Conservation (phyloP, 2,797 vertebrate species). For the Danio aesculapii region DNA sequence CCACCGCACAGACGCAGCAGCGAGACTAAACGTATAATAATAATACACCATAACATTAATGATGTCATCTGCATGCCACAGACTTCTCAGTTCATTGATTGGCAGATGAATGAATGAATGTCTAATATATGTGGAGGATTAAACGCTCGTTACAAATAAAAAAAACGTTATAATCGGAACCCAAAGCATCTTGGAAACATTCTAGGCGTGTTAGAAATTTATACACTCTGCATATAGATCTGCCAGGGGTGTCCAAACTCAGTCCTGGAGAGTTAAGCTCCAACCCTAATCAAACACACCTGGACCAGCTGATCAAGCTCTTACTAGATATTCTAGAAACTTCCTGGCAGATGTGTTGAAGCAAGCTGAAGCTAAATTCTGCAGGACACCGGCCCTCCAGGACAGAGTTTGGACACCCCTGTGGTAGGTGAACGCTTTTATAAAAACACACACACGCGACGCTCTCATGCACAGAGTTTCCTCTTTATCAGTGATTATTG, state of each 20-base stretch:
- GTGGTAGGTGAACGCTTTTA: not conserved
- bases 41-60: slow-evolving; percentile 13
- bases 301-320: too few species aligned
- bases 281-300: too few species aligned
- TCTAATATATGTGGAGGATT: slow-evolving; percentile 26
- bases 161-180: slow-evolving; percentile 17
- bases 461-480: not conserved
- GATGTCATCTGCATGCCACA: slow-evolving; percentile 4
- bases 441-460: not conserved
- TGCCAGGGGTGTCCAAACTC: not conserved
- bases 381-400: too few species aligned
- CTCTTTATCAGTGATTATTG: slow-evolving; percentile 20
- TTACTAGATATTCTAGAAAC: not conserved
- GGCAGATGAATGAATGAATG: slow-evolving; percentile 33
- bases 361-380: too few species aligned
- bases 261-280: too few species aligned
- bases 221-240: slow-evolving; percentile 30
- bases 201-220: slow-evolving; percentile 11
- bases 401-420: too few species aligned
- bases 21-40: not conserved
- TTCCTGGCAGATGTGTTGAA: not conserved
- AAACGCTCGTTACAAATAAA: not conserved
- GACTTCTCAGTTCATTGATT: not conserved
- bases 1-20: not conserved
- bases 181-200: slow-evolving; percentile 14